phyloP scores from a whole-genome alignment of 2,113 vertebrate species.

The Tapirus terrestris region DNA sequence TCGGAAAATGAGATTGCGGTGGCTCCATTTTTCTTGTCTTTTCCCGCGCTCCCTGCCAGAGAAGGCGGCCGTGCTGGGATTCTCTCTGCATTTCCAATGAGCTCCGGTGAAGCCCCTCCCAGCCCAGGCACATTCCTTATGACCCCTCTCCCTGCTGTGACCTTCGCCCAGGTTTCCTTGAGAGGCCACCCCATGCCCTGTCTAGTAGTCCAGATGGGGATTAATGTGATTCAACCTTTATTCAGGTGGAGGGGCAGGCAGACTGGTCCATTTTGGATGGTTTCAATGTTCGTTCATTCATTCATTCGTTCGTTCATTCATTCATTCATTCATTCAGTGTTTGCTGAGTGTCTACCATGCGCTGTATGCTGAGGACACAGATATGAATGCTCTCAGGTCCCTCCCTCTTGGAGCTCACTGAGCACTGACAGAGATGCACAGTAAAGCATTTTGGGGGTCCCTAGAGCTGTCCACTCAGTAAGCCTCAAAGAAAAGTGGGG shows the following conservation, averaged over 20 bases:
- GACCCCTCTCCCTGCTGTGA: background rate
- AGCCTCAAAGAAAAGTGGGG: background rate
- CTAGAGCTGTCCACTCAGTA: background rate
- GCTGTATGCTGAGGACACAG: background rate
- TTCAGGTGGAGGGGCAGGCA: background rate
- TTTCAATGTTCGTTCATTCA: background rate
- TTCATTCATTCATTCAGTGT: background rate
- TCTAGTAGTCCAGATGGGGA: background rate
- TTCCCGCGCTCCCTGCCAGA: constrained; percentile 88
- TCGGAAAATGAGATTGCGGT: constrained; percentile 98
- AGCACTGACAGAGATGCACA: background rate
- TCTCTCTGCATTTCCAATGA: constrained; percentile 95
- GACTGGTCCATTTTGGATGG: background rate
- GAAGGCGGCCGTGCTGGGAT: constrained; percentile 84
- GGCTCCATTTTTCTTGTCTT: constrained; percentile 99
- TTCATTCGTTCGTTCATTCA: background rate
- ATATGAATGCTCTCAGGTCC: accelerated
- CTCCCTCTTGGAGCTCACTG: background rate
- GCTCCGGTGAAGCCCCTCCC: constrained; percentile 76
- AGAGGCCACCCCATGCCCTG: background rate
- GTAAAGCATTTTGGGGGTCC: background rate
- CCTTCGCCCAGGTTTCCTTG: constrained; percentile 49
- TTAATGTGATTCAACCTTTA: background rate
- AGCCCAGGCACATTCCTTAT: background rate
- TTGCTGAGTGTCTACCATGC: accelerated